Evolutionary conservation across 2,113 vertebrate species (phyloP), one percentile per base, ranked within the genome.

Genomic region (Xiphophorus maculatus): DNA sequence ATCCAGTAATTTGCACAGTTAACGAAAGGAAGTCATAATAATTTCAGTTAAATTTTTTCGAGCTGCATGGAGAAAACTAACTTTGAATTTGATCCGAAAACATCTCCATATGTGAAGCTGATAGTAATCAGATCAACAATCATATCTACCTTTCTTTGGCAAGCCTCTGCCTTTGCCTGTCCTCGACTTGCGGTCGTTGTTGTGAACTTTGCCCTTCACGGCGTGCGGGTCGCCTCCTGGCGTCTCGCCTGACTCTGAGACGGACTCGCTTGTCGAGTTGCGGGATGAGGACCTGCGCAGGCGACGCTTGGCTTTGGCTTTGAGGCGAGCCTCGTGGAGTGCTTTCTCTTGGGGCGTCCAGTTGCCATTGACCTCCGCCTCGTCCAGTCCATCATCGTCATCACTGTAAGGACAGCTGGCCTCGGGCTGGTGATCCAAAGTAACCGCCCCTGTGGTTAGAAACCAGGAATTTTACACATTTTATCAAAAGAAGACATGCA

Each of bases 281-380:
- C 95, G 94, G 15, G 96, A 96, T 0, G 96, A 96, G 0, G 94
- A 92, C 66, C 96, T 94, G 66, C 96, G 94, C 79, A 94, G 80
- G 11, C 96, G 91, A 0, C 95, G 94, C 86, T 96, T 97, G 68
- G 95, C 96, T 77, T 96, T 96, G 68, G 96, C 96, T 81, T 95
- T 96, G 61, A 96, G 87, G 11, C 94, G 91, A 0, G 96, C 96
- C 80, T 96, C 96, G 5, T 96, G 95, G 60, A 96, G 89, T 0
- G 95, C 92, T 73, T 96, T 96, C 89, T 97, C 96, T 89, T 96
- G 95, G 5, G 95, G 95, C 5, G 95, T 95, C 95, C 96, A 95
- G 80, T 95, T 87, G 0, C 89, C 94, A 1, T 94, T 90, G 73
- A 93, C 91, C 83, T 95, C 95, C 0, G 35, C 78, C 11, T 94